A percentile compares a stretch with the other conserved stretches of the same genome.
These are phyloP conservation scores for Caenorhabditis briggsae DNA, from an alignment of 1,140 invertebrate genomes.

Conservation along the genomic window DNA sequence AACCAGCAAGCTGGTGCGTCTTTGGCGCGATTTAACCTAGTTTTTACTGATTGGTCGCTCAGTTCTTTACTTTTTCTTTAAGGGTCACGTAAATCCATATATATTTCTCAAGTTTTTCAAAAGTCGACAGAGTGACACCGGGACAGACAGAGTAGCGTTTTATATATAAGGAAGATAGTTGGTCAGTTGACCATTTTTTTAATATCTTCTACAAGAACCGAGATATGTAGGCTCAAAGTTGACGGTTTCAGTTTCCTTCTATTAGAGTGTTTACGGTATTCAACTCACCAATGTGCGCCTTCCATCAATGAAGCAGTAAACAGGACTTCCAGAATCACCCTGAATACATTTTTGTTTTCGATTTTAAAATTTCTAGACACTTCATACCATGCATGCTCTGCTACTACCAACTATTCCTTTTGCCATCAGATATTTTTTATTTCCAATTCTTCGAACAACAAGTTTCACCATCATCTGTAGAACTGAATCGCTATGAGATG, in stretches of 20 bases:
- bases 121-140: no score
- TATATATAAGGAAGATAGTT: no score
- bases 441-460: conserved; percentile 11
- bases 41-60: no score
- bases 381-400: conserved; percentile 24
- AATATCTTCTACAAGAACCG: no score
- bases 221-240: no score
- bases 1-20: no score
- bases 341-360: neutral
- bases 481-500: neutral
- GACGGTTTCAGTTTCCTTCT: neutral
- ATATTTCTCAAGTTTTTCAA: no score
- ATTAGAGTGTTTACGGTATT: neutral
- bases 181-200: no score
- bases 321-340: conserved; percentile 42
- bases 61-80: no score
- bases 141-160: no score
- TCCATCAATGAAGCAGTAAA: conserved; percentile 27
- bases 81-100: no score
- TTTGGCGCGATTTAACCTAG: no score
- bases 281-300: conserved; percentile 4
- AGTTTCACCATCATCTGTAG: conserved; percentile 28
- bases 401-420: conserved; percentile 7
- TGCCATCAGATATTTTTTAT: conserved; percentile 15
- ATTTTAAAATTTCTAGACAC: neutral